These are phyloP conservation scores for Pristionchus exspectatus DNA, from an alignment of 2,888 invertebrate species.

Conservation along the genomic window DNA sequence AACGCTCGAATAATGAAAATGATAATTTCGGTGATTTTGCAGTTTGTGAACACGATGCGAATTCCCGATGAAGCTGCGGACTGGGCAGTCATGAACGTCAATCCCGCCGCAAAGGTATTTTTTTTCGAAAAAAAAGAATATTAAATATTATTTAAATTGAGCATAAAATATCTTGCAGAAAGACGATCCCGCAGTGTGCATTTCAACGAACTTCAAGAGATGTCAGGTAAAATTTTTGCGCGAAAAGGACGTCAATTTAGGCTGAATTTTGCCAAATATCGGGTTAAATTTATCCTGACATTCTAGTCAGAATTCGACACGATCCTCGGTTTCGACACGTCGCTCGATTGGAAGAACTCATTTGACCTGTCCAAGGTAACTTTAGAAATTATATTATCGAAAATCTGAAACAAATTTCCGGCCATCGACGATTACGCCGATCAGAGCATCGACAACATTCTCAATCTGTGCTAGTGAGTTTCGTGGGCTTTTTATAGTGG, in stretches of 20 bases:
- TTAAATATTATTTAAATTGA: background rate
- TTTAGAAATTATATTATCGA: background rate
- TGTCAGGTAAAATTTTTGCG: background rate
- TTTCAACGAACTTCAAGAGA: slow-evolving; percentile 1
- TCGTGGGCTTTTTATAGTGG: no score
- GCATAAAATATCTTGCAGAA: background rate
- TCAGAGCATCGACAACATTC: slow-evolving; percentile 34
- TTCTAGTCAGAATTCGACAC: slow-evolving; percentile 60
- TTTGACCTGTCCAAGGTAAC: background rate
- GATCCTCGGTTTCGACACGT: slow-evolving; percentile 61
- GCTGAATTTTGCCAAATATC: no score
- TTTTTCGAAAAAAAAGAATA: background rate
- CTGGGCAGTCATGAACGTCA: background rate
- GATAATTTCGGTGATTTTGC: background rate
- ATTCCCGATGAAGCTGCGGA: background rate
- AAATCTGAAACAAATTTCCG: background rate
- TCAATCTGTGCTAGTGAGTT: slow-evolving; percentile 48
- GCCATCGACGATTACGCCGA: slow-evolving; percentile 41
- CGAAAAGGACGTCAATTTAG: background rate
- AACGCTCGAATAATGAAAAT: background rate
- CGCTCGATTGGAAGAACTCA: slow-evolving; percentile 59
- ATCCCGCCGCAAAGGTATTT: background rate
- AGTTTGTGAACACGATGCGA: slow-evolving; percentile 18
- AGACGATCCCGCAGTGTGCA: slow-evolving; percentile 41
- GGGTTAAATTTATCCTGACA: no score